Conservation (phyloP, 2,113 vertebrate genomes). For the Zapornia atra region DNA sequence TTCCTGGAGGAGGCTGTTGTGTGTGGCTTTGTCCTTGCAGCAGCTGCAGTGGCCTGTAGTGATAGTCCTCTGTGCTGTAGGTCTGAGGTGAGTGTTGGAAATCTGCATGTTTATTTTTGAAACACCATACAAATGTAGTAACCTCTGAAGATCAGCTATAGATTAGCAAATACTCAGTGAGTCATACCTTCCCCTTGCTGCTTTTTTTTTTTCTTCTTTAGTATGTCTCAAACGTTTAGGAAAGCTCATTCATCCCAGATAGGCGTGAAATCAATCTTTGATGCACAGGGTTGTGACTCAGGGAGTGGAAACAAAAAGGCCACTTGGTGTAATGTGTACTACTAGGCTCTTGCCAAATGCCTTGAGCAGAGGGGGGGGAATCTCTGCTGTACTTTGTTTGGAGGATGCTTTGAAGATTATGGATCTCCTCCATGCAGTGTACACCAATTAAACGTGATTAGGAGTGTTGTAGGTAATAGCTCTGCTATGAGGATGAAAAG, state of each 20-base stretch:
- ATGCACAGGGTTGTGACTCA: slow-evolving; percentile 57
- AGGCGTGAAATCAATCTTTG: slow-evolving; percentile 61
- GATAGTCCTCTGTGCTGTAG: slow-evolving; percentile 49
- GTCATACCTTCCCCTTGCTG: slow-evolving; percentile 43
- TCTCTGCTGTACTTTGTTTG: slow-evolving; percentile 38
- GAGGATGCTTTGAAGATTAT: slow-evolving; percentile 59
- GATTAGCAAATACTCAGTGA: slow-evolving; percentile 48
- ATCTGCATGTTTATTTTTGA: slow-evolving; percentile 33
- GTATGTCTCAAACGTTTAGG: slow-evolving; percentile 30
- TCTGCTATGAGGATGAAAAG: slow-evolving; percentile 57
- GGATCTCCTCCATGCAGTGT: slow-evolving; percentile 26
- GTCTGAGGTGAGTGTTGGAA: slow-evolving; percentile 60
- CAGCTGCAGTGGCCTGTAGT: background rate
- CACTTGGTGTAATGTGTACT: slow-evolving; percentile 12
- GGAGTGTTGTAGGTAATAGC: slow-evolving; percentile 27
- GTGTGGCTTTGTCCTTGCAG: background rate
- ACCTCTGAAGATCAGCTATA: slow-evolving; percentile 32
- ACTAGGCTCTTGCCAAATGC: slow-evolving; percentile 30
- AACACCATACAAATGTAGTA: slow-evolving; percentile 23
- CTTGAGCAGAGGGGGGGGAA: slow-evolving; percentile 10
- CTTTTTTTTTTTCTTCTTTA: background rate
- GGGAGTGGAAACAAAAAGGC: slow-evolving; percentile 49
- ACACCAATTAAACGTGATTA: slow-evolving; percentile 59
- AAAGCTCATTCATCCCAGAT: slow-evolving; percentile 52
- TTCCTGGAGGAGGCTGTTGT: background rate